Conservation (phyloP, 64 coral and sea anemone species). For the Montipora efflorescens region DNA sequence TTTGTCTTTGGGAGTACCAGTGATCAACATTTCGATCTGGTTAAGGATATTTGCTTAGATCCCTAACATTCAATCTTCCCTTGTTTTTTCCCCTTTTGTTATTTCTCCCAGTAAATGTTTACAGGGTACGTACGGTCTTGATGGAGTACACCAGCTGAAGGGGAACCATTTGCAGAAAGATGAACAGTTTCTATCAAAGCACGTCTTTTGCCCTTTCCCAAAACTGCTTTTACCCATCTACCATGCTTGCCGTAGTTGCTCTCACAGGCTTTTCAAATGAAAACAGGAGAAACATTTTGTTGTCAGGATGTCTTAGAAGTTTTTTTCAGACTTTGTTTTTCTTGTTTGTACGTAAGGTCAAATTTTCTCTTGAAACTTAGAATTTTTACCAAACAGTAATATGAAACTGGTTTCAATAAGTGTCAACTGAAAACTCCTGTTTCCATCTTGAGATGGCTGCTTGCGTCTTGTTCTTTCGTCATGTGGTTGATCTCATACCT, state of each 20-base stretch:
- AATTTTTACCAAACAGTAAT: too few species aligned
- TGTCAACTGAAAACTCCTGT: slow-evolving; percentile 23
- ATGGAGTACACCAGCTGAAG: slow-evolving; percentile 99
- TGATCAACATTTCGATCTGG: slow-evolving; percentile 22
- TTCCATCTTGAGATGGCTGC: slow-evolving; percentile 60
- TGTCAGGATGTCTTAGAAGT: neutral
- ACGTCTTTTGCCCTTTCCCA: slow-evolving; percentile 86
- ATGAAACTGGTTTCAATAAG: too few species aligned
- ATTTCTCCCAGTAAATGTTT: slow-evolving; percentile 93
- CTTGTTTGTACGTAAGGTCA: too few species aligned
- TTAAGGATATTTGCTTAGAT: slow-evolving; percentile 9
- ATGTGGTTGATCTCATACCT: slow-evolving; percentile 93
- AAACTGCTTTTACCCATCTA: slow-evolving; percentile 71
- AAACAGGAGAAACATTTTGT: neutral
- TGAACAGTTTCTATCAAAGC: slow-evolving; percentile 83
- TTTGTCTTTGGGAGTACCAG: slow-evolving; percentile 9
- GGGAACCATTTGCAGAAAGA: slow-evolving; percentile 85
- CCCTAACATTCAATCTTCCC: slow-evolving; percentile 84
- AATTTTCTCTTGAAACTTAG: too few species aligned
- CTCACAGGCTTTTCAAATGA: slow-evolving; percentile 46
- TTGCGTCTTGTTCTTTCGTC: slow-evolving; percentile 65
- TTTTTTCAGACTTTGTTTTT: too few species aligned
- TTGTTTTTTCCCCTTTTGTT: slow-evolving; percentile 97
- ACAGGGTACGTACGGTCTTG: slow-evolving; percentile 88
- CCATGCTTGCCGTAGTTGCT: slow-evolving; percentile 80